A percentile compares a stretch with the other conserved stretches of the same genome.
phyloP scores from a whole-genome alignment of 2,888 invertebrate species.

The Tetragonula carbonaria region DNA sequence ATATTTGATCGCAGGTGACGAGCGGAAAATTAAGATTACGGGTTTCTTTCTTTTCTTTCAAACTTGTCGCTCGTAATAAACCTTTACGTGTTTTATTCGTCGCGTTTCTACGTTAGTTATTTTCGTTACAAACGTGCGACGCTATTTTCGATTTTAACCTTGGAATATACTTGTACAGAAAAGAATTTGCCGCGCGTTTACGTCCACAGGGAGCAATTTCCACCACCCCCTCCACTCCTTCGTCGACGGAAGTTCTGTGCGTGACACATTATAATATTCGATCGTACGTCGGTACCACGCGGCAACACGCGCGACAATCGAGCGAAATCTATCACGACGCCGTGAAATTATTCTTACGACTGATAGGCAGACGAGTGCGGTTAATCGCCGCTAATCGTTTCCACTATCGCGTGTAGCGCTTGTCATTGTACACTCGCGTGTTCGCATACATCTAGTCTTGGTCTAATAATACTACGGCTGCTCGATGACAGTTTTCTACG shows the following conservation, averaged over 20 bases:
- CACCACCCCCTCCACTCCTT: not conserved
- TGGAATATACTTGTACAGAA: not conserved
- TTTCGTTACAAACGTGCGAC: not conserved
- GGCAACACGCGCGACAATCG: not conserved
- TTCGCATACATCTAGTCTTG: constrained; percentile 2
- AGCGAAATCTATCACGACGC: not conserved
- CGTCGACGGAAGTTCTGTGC: not conserved
- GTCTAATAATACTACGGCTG: constrained; percentile 19
- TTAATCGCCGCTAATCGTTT: constrained; percentile 11
- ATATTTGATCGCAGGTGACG: constrained; percentile 41
- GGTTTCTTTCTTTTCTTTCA: constrained; percentile 28
- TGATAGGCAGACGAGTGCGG: constrained; percentile 11
- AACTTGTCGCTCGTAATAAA: constrained; percentile 24
- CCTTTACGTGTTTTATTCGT: constrained; percentile 10
- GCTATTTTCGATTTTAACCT: not conserved
- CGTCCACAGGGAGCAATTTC: not conserved
- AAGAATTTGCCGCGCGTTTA: not conserved
- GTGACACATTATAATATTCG: constrained; percentile 32
- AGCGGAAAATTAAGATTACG: constrained; percentile 37
- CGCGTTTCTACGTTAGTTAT: not conserved
- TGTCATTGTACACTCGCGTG: constrained; percentile 31
- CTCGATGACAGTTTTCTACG: constrained; percentile 28
- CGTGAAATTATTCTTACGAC: constrained; percentile 23
- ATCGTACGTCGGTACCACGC: constrained; percentile 1
- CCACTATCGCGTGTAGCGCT: constrained; percentile 17